These are phyloP conservation scores for Oxycera nigricornis DNA, from an alignment of 2,888 invertebrate species.

Conservation along the genomic window DNA sequence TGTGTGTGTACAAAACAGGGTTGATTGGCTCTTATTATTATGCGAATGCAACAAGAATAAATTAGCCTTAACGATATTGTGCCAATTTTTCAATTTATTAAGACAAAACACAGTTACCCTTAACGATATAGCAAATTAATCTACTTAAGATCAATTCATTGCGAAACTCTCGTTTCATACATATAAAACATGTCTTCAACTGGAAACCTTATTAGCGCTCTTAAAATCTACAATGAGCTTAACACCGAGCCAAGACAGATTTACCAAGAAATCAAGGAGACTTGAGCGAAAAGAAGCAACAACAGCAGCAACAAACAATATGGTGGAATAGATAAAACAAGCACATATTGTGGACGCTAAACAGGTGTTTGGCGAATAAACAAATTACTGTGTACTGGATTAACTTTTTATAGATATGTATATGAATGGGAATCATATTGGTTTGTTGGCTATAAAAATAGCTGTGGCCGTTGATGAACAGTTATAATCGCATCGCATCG, in stretches of 20 bases:
- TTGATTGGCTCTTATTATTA: conserved; percentile 1
- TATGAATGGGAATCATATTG: conserved; percentile 7
- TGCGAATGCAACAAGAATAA: not conserved
- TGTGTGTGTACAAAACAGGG: too few relatives aligned
- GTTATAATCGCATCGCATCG: conserved; percentile 21
- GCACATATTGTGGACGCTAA: conserved; percentile 4
- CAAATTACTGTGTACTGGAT: conserved; percentile 32
- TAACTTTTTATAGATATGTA: not conserved
- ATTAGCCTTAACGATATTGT: not conserved
- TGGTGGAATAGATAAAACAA: conserved; percentile 12
- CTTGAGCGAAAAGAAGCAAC: not conserved
- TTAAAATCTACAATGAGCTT: not conserved
- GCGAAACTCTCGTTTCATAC: not conserved
- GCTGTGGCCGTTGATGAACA: conserved; percentile 16
- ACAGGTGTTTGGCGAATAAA: conserved; percentile 24
- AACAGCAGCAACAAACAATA: not conserved
- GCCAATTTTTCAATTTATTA: not conserved
- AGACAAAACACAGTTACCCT: not conserved
- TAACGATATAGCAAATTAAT: not conserved
- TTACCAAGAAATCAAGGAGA: not conserved
- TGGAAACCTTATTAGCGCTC: not conserved
- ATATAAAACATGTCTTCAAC: conserved; percentile 4
- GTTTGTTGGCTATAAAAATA: conserved; percentile 24
- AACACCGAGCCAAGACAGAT: not conserved
- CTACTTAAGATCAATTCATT: not conserved